Conservation (phyloP, 2,113 vertebrate genomes). For the Amphiprion ocellaris region DNA sequence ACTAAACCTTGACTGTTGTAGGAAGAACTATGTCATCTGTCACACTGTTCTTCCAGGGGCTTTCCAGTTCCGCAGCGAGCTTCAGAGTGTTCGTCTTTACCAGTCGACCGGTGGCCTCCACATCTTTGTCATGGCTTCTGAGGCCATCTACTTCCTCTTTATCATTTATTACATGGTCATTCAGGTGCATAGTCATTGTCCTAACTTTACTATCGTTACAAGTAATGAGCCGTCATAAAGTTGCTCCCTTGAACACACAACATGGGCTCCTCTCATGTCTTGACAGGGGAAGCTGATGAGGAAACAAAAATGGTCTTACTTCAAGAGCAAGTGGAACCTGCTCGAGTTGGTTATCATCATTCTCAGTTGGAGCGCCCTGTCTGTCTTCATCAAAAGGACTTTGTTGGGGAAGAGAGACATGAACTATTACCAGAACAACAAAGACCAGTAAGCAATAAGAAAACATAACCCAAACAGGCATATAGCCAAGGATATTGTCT, state of each 20-base stretch:
- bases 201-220: background rate
- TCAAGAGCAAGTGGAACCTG: constrained; percentile 92
- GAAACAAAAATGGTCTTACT: constrained; percentile 89
- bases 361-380: constrained; percentile 92
- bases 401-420: constrained; percentile 89
- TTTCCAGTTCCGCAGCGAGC: constrained; percentile 87
- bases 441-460: constrained; percentile 84
- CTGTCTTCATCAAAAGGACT: constrained; percentile 91
- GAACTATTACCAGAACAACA: constrained; percentile 87
- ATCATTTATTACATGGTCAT: constrained; percentile 93
- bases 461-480: background rate
- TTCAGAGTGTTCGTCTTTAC: constrained; percentile 92
- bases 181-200: constrained; percentile 84
- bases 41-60: constrained; percentile 82
- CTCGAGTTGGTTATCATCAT: constrained; percentile 91
- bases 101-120: constrained; percentile 90
- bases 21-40: background rate
- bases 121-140: constrained; percentile 92
- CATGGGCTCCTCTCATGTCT: constrained; percentile 19
- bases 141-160: constrained; percentile 92
- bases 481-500: background rate
- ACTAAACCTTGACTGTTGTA: background rate
- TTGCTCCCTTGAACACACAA: background rate
- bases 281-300: constrained; percentile 89
- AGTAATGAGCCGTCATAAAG: background rate